Base-by-base conservation (phyloP, 1,140 invertebrate species). In the Magallana ariakensis region DNA sequence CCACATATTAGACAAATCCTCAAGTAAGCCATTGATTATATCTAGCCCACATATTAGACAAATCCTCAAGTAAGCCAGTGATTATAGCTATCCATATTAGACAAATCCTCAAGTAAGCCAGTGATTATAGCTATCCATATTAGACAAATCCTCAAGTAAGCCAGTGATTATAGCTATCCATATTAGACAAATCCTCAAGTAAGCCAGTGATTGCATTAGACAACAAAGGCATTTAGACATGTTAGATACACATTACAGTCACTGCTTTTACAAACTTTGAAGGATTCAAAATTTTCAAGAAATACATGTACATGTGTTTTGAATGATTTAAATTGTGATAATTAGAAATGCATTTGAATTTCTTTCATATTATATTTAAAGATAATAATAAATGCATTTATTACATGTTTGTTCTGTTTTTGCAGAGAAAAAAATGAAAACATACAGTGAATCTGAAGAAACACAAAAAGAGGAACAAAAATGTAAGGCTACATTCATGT, bases 391-490 rank as follows among this genome's bases (percentile, higher is more conserved):
- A 46, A 46, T 57, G 10, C 1, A 15, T 57, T 87, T 26, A 13
- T 16, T 75, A n/a, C 53, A 8, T 19, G 0, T 26, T 46, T 46
- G 33, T 46, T 46, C 33, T 46, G 33, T 16, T 58, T 16, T 46
- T 62, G 15, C 26, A 88, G 22, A 46, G 62, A 56, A 60, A n/a
- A 82, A 66, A 26, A 58, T 66, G 2, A 26, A 83, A 62, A 60
- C 46, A 83, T 53, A 83, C 55, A 55, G 22, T 75, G 19, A 85
- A 11, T 11, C n/a, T 15, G 8, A 22, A 55, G 16, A 75, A 83
- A 54, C 66, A 70, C 33, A 70, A 22, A 16, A 22, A 55, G 16
- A 75, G 66, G 62, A 85, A 70, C 33, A 70, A 54, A 82, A 62
- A 54, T 75, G 16, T 81, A 46, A 57, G 26, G 46, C 26, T n/a